A percentile compares a stretch with the other conserved stretches of the same genome.
Evolutionary conservation across 2,797 vertebrate genomes (phyloP).

Genomic region (Hirundo rustica): DNA sequence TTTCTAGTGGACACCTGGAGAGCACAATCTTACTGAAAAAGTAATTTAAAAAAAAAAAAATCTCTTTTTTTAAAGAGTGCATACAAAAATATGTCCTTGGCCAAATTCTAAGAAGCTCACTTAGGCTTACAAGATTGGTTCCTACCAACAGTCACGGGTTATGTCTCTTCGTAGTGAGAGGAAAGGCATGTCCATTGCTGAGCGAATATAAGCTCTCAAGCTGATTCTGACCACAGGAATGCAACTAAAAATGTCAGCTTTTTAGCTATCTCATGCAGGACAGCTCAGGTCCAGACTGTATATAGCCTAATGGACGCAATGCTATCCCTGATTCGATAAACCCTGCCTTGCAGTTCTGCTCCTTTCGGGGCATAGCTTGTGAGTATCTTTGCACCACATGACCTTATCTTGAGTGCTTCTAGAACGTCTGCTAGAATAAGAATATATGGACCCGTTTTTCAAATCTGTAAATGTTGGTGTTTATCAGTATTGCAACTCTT

Average conservation of each 20-base stretch:
- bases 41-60: background rate
- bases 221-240: background rate
- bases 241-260: background rate
- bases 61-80: background rate
- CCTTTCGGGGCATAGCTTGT: background rate
- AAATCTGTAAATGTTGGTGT: background rate
- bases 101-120: background rate
- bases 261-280: background rate
- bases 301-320: background rate
- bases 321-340: background rate
- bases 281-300: background rate
- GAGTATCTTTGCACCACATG: background rate
- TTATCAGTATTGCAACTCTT: background rate
- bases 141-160: accelerated
- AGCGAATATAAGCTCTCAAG: background rate
- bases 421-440: background rate
- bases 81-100: background rate
- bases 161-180: background rate
- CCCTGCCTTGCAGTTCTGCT: background rate
- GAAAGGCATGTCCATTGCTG: background rate
- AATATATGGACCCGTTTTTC: background rate
- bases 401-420: background rate
- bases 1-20: background rate
- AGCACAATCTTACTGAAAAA: background rate
- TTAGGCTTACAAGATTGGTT: background rate